These are phyloP conservation scores for Tortrix viridana DNA, from an alignment of 2,888 invertebrate genomes.

Conservation along the genomic window DNA sequence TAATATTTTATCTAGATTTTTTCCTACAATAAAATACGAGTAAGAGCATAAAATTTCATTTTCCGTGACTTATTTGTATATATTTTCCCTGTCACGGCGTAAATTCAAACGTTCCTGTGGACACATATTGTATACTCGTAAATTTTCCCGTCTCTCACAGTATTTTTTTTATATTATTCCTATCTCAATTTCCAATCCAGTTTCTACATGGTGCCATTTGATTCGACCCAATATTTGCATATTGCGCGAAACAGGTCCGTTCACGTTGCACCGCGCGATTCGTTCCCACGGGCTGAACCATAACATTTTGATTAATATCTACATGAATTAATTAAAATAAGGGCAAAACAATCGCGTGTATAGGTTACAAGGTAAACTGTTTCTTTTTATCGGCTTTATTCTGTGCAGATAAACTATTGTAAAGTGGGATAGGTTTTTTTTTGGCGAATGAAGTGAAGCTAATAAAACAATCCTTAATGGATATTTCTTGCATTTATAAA, in stretches of 20 bases:
- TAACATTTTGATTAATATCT: slow-evolving; percentile 42
- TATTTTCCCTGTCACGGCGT: too few species aligned
- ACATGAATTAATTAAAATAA: slow-evolving; percentile 33
- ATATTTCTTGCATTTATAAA: too few species aligned
- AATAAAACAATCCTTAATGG: too few species aligned
- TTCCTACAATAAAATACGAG: too few species aligned
- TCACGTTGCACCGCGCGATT: slow-evolving; percentile 50
- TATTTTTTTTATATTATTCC: neutral
- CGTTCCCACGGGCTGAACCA: slow-evolving; percentile 52
- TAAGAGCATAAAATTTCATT: too few species aligned
- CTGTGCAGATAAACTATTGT: neutral
- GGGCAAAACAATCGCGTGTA: slow-evolving; percentile 28
- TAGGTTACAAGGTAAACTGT: slow-evolving; percentile 10
- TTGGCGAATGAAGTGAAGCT: too few species aligned
- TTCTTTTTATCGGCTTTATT: neutral
- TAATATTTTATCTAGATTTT: too few species aligned
- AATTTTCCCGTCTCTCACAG: neutral
- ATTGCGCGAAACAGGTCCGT: slow-evolving; percentile 71
- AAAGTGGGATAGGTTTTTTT: neutral
- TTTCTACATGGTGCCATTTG: slow-evolving; percentile 49
- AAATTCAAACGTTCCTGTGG: too few species aligned
- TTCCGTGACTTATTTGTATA: too few species aligned
- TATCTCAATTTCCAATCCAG: slow-evolving; percentile 44
- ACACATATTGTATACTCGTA: neutral
- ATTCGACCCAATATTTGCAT: slow-evolving; percentile 70